phyloP scores from a whole-genome alignment of 2,113 vertebrate species.

The Eptatretus burgeri region DNA sequence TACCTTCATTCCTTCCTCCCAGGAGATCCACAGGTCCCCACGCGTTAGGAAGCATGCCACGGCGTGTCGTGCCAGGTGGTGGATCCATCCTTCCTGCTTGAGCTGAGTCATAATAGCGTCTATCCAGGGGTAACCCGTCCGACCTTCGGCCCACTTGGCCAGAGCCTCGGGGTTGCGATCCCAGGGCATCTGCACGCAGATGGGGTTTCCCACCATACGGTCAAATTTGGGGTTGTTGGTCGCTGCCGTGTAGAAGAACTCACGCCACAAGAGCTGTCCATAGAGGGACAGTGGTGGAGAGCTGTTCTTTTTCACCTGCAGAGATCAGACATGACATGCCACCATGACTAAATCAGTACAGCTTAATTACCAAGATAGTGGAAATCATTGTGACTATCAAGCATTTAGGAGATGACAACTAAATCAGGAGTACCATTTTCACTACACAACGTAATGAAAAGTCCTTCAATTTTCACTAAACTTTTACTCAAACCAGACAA shows the following conservation, averaged over 20 bases:
- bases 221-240: slow-evolving; percentile 81
- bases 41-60: slow-evolving; percentile 76
- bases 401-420: no score
- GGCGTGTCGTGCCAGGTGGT: slow-evolving; percentile 77
- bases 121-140: slow-evolving; percentile 83
- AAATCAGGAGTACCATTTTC: no score
- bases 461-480: no score
- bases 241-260: slow-evolving; percentile 77
- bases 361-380: background rate
- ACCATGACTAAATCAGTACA: slow-evolving; percentile 10
- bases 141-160: slow-evolving; percentile 83
- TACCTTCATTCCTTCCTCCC: slow-evolving; percentile 95
- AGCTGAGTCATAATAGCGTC: slow-evolving; percentile 95
- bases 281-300: slow-evolving; percentile 58
- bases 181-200: slow-evolving; percentile 87
- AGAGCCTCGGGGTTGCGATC: slow-evolving; percentile 64
- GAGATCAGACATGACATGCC: slow-evolving; percentile 11
- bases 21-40: slow-evolving; percentile 83
- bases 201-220: slow-evolving; percentile 87
- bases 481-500: no score
- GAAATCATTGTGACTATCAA: no score
- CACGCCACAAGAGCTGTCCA: slow-evolving; percentile 66
- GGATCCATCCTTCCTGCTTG: slow-evolving; percentile 86
- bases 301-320: slow-evolving; percentile 65
- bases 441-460: no score